A percentile compares a stretch with the other conserved stretches of the same genome.
Conservation (phyloP, 2,113 vertebrate species). For the Ellobius talpinus region DNA sequence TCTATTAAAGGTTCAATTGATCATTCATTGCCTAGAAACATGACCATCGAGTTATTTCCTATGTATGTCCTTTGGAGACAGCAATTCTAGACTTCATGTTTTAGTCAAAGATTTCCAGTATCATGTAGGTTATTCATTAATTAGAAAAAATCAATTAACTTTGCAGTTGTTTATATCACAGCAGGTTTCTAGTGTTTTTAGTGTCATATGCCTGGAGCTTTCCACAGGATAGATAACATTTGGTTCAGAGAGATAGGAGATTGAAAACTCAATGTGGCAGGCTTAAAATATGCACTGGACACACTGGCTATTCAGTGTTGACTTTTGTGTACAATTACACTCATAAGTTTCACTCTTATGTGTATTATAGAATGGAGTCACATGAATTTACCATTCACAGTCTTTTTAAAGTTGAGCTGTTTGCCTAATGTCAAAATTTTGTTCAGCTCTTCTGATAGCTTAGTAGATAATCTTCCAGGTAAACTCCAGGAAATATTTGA, state of each 20-base stretch:
- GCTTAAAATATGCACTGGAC: not conserved
- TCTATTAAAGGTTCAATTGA: slow-evolving; percentile 39
- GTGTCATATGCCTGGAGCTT: not conserved
- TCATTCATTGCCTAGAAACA: slow-evolving; percentile 52
- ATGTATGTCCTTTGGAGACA: slow-evolving; percentile 22
- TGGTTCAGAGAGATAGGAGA: not conserved
- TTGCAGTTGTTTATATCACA: slow-evolving; percentile 12
- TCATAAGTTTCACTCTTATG: not conserved
- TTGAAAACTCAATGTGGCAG: not conserved
- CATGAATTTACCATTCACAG: not conserved
- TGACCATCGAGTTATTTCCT: slow-evolving; percentile 48
- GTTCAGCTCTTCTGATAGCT: slow-evolving; percentile 5
- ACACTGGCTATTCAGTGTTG: slow-evolving; percentile 7
- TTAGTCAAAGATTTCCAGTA: slow-evolving; percentile 41
- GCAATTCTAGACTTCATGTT: slow-evolving; percentile 12
- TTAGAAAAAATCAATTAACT: slow-evolving; percentile 29
- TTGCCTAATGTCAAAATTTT: slow-evolving; percentile 7
- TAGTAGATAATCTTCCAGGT: slow-evolving; percentile 6
- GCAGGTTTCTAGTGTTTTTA: not conserved
- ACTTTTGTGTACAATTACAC: not conserved
- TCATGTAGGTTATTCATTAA: slow-evolving; percentile 50
- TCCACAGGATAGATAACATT: slow-evolving; percentile 18
- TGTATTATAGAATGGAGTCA: not conserved
- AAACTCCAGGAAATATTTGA: slow-evolving; percentile 5
- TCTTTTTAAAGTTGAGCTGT: not conserved